phyloP scores from a whole-genome alignment of 2,113 vertebrate genomes.

The Oceanites oceanicus region DNA sequence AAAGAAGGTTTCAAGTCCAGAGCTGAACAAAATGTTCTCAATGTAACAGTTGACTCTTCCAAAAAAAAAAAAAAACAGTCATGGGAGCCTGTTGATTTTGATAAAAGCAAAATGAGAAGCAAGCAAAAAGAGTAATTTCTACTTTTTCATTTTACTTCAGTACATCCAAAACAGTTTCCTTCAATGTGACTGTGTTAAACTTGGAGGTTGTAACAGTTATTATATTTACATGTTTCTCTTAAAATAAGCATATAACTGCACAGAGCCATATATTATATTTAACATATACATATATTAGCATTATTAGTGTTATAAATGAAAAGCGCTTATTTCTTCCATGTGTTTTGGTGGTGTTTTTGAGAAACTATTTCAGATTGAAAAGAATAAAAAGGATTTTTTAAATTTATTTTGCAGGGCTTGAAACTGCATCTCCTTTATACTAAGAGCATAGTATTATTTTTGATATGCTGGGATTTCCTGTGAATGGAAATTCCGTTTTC shows the following conservation, averaged over 20 bases:
- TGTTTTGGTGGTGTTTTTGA: background rate
- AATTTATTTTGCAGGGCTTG: background rate
- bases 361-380: background rate
- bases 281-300: background rate
- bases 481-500: background rate
- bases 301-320: background rate
- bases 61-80: background rate
- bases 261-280: background rate
- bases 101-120: background rate
- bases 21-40: background rate
- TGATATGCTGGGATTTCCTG: background rate
- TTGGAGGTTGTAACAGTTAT: background rate
- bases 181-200: background rate
- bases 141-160: background rate
- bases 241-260: background rate
- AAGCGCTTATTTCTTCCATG: background rate
- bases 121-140: background rate
- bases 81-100: background rate
- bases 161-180: background rate
- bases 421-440: background rate
- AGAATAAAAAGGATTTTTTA: background rate
- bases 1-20: background rate
- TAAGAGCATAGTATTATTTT: background rate
- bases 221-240: background rate
- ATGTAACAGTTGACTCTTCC: background rate